Percentiles rank a stretch among this genome's conserved stretches.
These are phyloP conservation scores for Papilio demoleus DNA, from an alignment of 2,888 invertebrate genomes.

Conservation along the genomic window DNA sequence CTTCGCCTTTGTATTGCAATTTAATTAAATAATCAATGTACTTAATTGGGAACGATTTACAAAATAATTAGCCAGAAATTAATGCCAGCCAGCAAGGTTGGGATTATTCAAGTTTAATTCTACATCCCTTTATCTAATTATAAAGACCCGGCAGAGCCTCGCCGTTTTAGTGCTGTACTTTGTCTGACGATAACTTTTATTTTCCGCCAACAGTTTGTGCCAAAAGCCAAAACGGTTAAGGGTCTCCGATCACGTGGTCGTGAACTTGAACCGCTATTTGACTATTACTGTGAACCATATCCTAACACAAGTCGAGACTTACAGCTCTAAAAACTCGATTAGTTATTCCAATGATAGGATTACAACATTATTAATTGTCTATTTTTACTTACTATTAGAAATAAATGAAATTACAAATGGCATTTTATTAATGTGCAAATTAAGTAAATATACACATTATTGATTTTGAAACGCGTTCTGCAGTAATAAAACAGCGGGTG, in stretches of 20 bases:
- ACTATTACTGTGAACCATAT: no score
- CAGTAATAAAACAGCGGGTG: slow-evolving; percentile 20
- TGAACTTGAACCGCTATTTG: no score
- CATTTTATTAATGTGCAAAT: slow-evolving; percentile 10
- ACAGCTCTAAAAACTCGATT: no score
- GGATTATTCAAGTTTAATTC: slow-evolving; percentile 82
- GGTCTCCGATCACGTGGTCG: no score
- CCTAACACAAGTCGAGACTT: no score
- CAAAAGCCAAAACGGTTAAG: no score
- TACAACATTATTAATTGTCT: no score
- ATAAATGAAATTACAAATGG: no score
- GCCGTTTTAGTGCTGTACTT: slow-evolving; percentile 42
- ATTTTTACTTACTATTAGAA: no score
- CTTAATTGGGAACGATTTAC: slow-evolving; percentile 57
- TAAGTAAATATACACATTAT: neutral
- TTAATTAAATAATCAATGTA: slow-evolving; percentile 41
- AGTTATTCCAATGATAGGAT: no score
- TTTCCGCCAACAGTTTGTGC: no score
- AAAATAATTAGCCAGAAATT: slow-evolving; percentile 77
- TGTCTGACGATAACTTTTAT: slow-evolving; percentile 51
- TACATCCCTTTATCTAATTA: slow-evolving; percentile 80
- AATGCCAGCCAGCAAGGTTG: slow-evolving; percentile 70
- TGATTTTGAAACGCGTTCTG: neutral
- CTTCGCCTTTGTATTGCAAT: neutral
- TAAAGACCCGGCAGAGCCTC: slow-evolving; percentile 68